Evolutionary conservation across 2,888 invertebrate genomes (phyloP).

Genomic region (Neoitamus cyanurus): DNA sequence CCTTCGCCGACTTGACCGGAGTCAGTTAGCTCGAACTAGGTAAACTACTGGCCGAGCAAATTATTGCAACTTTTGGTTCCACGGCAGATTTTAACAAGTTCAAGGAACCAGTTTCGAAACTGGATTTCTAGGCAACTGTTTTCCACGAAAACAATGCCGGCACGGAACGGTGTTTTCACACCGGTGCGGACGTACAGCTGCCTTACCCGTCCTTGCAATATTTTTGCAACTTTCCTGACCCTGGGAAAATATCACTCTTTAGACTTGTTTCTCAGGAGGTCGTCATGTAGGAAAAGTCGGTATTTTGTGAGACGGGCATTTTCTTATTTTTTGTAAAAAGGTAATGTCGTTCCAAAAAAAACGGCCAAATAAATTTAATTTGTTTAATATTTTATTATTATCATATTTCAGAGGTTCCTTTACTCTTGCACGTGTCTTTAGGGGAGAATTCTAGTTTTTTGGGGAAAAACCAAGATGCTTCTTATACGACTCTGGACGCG

Average conservation of each 20-base stretch:
- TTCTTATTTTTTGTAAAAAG: too few species aligned
- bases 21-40: slow-evolving; percentile 3
- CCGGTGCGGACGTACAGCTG: background rate
- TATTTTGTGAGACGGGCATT: too few species aligned
- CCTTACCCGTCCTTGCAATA: background rate
- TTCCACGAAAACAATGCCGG: background rate
- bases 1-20: background rate
- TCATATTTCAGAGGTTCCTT: too few species aligned
- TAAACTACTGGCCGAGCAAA: slow-evolving; percentile 29
- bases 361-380: too few species aligned
- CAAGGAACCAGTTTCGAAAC: slow-evolving; percentile 4
- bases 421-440: too few species aligned
- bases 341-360: too few species aligned
- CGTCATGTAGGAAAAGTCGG: background rate
- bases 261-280: background rate
- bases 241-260: background rate
- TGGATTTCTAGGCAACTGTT: slow-evolving; percentile 8
- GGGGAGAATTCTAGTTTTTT: too few species aligned
- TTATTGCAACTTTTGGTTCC: background rate
- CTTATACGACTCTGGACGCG: too few species aligned
- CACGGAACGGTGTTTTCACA: background rate
- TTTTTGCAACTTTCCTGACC: background rate
- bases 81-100: slow-evolving; percentile 2
- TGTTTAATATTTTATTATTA: too few species aligned
- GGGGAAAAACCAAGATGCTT: too few species aligned